phyloP scores from a whole-genome alignment of 2,797 vertebrate species.

The Pelodytes ibericus region DNA sequence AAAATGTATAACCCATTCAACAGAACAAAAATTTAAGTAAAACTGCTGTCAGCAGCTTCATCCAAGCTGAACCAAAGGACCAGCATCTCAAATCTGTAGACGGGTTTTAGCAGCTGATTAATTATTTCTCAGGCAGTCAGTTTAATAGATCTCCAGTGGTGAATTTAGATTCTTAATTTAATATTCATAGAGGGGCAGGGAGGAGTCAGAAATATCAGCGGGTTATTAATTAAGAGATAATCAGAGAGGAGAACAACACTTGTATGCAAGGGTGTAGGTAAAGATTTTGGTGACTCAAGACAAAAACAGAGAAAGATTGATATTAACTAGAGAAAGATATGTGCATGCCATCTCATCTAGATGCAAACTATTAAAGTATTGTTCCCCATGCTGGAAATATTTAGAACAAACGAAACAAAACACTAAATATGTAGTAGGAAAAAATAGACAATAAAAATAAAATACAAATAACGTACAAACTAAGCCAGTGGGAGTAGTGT shows the following conservation, averaged over 20 bases:
- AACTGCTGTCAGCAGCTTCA: conserved; percentile 30
- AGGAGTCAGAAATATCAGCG: conserved; percentile 37
- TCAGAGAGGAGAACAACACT: conserved; percentile 39
- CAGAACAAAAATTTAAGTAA: background rate
- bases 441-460: too few species aligned
- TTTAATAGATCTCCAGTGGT: conserved; percentile 36
- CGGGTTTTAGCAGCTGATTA: conserved; percentile 39
- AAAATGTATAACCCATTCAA: conserved; percentile 16
- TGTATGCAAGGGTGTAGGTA: background rate
- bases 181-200: conserved; percentile 49
- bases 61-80: conserved; percentile 25
- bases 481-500: too few species aligned
- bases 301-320: too few species aligned
- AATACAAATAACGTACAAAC: too few species aligned
- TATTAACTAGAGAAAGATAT: too few species aligned
- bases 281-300: conserved; percentile 7
- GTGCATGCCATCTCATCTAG: too few species aligned
- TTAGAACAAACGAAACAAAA: too few species aligned
- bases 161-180: conserved; percentile 52
- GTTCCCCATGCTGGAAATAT: too few species aligned
- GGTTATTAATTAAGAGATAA: conserved; percentile 49
- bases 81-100: conserved; percentile 21
- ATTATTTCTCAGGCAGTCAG: conserved; percentile 38
- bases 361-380: too few species aligned
- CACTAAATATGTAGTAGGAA: too few species aligned